Conservation (phyloP, 1,140 invertebrate genomes). For the Drosophila eugracilis region DNA sequence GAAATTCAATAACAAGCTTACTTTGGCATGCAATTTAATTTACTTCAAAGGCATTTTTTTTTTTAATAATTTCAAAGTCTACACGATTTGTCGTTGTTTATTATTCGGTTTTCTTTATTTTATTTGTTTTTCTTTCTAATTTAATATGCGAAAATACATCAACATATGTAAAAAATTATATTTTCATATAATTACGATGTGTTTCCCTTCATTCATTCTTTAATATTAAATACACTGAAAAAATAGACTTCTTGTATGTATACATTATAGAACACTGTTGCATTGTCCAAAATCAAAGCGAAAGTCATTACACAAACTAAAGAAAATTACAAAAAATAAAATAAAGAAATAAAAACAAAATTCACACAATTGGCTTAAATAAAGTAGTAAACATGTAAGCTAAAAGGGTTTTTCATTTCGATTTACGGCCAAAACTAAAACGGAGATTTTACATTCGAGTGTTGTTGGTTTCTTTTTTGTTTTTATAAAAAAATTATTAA, state of each 20-base stretch:
- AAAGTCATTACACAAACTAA: slow-evolving; percentile 55
- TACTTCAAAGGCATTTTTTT: neutral
- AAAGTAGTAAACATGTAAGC: slow-evolving; percentile 53
- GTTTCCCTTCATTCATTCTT: slow-evolving; percentile 37
- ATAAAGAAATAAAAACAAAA: slow-evolving; percentile 65
- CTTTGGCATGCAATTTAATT: slow-evolving; percentile 1
- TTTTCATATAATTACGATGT: slow-evolving; percentile 56
- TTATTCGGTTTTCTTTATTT: slow-evolving; percentile 66
- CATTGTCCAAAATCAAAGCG: slow-evolving; percentile 46
- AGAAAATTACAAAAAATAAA: no score
- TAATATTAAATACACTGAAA: slow-evolving; percentile 71
- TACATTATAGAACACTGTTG: slow-evolving; percentile 47
- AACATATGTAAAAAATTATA: slow-evolving; percentile 62
- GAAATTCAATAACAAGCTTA: neutral
- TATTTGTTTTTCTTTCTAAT: slow-evolving; percentile 49
- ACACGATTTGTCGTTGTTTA: slow-evolving; percentile 15
- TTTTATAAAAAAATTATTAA: slow-evolving; percentile 58
- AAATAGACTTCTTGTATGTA: slow-evolving; percentile 43
- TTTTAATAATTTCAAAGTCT: slow-evolving; percentile 14
- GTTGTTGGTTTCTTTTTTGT: no score
- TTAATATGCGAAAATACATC: slow-evolving; percentile 26
- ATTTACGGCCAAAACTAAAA: slow-evolving; percentile 48
- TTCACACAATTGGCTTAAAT: slow-evolving; percentile 35
- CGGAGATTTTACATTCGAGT: slow-evolving; percentile 62
- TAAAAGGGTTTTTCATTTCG: slow-evolving; percentile 22